Base-by-base conservation (phyloP, 2,797 vertebrate species). In the Acanthis flammea region DNA sequence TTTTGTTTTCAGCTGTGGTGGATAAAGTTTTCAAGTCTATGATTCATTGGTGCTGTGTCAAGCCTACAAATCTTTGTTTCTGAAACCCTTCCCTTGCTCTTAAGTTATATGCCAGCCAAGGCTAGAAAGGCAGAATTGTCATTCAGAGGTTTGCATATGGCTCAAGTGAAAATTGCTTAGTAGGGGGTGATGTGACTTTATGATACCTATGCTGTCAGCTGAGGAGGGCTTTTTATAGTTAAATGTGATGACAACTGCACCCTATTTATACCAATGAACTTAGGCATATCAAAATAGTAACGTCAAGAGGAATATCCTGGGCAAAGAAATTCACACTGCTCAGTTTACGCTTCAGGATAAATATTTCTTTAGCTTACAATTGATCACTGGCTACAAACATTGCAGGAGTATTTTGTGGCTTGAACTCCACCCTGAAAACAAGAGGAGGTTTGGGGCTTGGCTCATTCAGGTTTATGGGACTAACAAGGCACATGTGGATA, bases 201-300 rank as follows among this genome's bases (percentile, higher is more conserved):
- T 93, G 91, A 92, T 94, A 95, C 82, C 88, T 95, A 88, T 41
- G 57, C 93, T 96, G 63, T 91, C 89, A 88, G 68, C 91, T 86
- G 94, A 88, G 90, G 77, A 85, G 80, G 67, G 79, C 62, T 88
- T 91, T 95, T 90, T 93, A 76, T 82, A 94, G 85, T 96, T 94
- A 96, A 87, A 88, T 84, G 88, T 90, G 95, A 93, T 85, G 83
- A 90, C 97, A 97, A 96, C 95, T 97, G 97, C n/a, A 41, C 88
- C 89, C 97, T 97, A 97, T 97, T 97, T 97, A 97, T 97, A 97
- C 70, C 90, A 55, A n/a, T 90, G 60, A 53, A 94, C 90, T 86
- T 95, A 87, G 19, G 45, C 24, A 0, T 86, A 96, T 97, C 79
- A 88, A 78, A 97, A 97, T 97, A 95, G 89, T 51, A 90, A 96